These are phyloP conservation scores for Ormyrus thymus DNA, from an alignment of 2,888 invertebrate genomes.

Conservation along the genomic window DNA sequence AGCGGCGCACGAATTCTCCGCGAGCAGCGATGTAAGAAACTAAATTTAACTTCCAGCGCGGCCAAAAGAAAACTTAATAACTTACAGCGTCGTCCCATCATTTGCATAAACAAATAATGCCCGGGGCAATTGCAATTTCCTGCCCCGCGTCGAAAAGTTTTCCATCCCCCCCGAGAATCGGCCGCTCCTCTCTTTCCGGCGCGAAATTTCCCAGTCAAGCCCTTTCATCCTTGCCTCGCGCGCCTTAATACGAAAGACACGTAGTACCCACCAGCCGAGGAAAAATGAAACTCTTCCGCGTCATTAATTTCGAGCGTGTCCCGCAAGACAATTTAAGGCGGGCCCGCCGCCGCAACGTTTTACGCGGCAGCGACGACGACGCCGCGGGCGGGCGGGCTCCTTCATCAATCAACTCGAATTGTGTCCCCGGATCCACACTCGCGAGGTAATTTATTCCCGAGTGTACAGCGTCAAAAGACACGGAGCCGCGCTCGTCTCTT, in stretches of 20 bases:
- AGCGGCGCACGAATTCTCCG: too few relatives aligned
- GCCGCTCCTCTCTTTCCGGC: background rate
- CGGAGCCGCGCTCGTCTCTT: background rate
- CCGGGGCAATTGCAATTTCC: conserved; percentile 27
- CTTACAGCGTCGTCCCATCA: background rate
- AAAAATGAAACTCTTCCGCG: conserved; percentile 50
- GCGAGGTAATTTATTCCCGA: conserved; percentile 45
- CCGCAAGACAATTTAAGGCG: conserved; percentile 47
- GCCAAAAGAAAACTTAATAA: too few relatives aligned
- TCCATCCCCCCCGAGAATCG: background rate
- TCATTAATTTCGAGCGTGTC: conserved; percentile 50
- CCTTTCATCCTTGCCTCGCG: background rate
- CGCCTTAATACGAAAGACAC: background rate
- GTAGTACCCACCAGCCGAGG: background rate
- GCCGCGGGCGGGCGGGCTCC: background rate
- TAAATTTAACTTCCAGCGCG: too few relatives aligned
- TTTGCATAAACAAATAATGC: conserved; percentile 38
- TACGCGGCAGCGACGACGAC: background rate
- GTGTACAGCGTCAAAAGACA: conserved; percentile 30
- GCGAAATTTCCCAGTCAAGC: conserved; percentile 6
- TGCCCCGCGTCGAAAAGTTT: conserved; percentile 25
- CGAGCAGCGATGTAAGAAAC: too few relatives aligned
- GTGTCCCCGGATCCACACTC: conserved; percentile 42
- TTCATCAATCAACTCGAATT: conserved; percentile 50
- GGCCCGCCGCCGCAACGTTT: conserved; percentile 13